Conservation (phyloP, 2,113 vertebrate species). For the Anolis carolinensis region DNA sequence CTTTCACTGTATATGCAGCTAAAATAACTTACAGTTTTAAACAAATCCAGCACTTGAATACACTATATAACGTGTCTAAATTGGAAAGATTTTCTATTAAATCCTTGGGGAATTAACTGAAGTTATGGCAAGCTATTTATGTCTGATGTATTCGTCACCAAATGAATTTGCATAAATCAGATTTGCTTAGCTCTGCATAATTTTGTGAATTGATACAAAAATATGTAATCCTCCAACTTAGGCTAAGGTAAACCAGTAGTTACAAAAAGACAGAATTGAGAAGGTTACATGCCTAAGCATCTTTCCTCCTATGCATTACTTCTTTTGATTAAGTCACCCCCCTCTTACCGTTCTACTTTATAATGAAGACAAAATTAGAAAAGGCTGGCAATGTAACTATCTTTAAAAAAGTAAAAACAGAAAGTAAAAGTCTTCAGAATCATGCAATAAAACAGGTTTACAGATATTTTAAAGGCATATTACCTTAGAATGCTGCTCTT, state of each 20-base stretch:
- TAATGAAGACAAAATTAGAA: neutral
- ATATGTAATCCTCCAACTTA: neutral
- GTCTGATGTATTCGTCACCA: neutral
- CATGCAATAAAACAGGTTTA: neutral
- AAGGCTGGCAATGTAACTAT: neutral
- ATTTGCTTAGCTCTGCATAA: neutral
- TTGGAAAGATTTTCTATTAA: neutral
- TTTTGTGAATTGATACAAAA: neutral
- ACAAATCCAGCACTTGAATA: neutral
- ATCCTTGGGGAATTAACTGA: neutral
- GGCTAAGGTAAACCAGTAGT: neutral
- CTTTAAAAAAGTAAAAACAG: neutral
- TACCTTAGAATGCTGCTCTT: conserved; percentile 96
- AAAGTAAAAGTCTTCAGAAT: neutral
- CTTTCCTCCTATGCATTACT: neutral
- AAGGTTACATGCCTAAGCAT: neutral
- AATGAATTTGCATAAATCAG: neutral
- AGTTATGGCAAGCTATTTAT: neutral
- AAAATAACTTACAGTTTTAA: neutral
- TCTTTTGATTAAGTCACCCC: neutral
- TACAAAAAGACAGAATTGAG: neutral
- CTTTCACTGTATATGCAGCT: too few relatives aligned
- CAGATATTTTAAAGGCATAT: neutral
- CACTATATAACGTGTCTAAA: neutral
- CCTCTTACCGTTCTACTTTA: neutral